Base-by-base conservation (phyloP, 2,888 invertebrate species). In the Tipula helvola region DNA sequence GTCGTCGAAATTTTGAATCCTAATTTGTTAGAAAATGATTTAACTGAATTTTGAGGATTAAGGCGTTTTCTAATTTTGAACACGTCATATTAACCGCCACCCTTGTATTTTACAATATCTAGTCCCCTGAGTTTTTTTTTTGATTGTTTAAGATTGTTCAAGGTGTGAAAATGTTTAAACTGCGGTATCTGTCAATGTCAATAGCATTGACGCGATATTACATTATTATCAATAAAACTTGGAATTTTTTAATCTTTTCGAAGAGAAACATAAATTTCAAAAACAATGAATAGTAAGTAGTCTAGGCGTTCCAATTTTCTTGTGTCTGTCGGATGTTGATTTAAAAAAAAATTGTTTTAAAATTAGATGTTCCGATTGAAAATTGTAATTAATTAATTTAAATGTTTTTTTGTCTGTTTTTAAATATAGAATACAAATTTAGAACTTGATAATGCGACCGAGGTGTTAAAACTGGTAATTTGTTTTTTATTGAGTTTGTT, bases 1-100 rank as follows among this genome's bases (percentile, higher is more conserved):
- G 91, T 90, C 91, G 88, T 91, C 91, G 28, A 91, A 90, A 88
- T 92, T 92, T 88, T 91, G 91, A 89, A 90, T 91, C 86, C 90
- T 90, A 87, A 89, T 91, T 87, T 91, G 91, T 89, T 91, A 91
- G 90, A 90, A 89, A 87, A 83, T 87, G 84, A 84, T 87, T 42
- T 83, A 87, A 39, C 86, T 57, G 36, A 83, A 41, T 71, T 16
- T 39, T 84, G 84, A 84, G 8, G 41, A 84, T 84, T 84, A 84
- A 84, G 16, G n/a, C 16, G 5, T n/a, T 71, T 71, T 71, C 71
- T 52, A n/a, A n/a, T n/a, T n/a, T n/a, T 28, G 71, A 28, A 8
- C 3, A 71, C 71, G n/a, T n/a, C n/a, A 71, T 28, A 71, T 71
- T 28, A 71, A 71, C 18, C 71, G 28, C n/a, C n/a, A n/a, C n/a